phyloP scores from a whole-genome alignment of 2,888 invertebrate genomes.

The Ceriagrion tenellum region DNA sequence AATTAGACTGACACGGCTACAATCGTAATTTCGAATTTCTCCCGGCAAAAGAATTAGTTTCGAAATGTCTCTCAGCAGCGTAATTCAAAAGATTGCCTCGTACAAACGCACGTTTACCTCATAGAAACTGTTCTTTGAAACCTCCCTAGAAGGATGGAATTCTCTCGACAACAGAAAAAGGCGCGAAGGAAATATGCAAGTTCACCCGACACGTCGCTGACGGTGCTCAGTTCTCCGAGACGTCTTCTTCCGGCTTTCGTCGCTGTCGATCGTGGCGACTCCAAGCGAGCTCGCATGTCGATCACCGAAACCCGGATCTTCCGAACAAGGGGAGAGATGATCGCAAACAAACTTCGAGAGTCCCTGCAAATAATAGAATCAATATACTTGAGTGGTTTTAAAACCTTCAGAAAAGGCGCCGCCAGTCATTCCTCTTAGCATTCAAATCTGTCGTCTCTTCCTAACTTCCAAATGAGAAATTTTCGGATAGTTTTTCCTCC shows the following conservation, averaged over 20 bases:
- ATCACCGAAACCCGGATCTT: not conserved
- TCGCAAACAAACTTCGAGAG: conserved; percentile 4
- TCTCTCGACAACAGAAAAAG: no score
- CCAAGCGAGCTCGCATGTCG: not conserved
- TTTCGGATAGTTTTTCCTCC: not conserved
- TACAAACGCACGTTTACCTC: no score
- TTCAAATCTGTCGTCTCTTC: not conserved
- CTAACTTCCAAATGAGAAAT: not conserved
- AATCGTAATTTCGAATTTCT: no score
- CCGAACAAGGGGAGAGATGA: not conserved
- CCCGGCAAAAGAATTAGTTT: no score
- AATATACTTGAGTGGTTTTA: not conserved
- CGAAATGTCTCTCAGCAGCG: no score
- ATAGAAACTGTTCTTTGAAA: no score
- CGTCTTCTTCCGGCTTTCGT: no score
- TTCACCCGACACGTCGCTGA: not conserved
- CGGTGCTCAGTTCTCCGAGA: not conserved
- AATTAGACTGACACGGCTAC: no score
- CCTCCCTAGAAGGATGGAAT: no score
- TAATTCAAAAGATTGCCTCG: no score
- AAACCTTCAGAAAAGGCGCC: not conserved
- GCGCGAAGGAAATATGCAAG: no score
- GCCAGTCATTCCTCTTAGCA: not conserved
- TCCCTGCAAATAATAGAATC: not conserved
- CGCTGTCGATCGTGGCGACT: not conserved